Percentiles rank a stretch among this genome's conserved stretches.
phyloP scores from a whole-genome alignment of 1,140 invertebrate species.

The Procambarus virginalis region DNA sequence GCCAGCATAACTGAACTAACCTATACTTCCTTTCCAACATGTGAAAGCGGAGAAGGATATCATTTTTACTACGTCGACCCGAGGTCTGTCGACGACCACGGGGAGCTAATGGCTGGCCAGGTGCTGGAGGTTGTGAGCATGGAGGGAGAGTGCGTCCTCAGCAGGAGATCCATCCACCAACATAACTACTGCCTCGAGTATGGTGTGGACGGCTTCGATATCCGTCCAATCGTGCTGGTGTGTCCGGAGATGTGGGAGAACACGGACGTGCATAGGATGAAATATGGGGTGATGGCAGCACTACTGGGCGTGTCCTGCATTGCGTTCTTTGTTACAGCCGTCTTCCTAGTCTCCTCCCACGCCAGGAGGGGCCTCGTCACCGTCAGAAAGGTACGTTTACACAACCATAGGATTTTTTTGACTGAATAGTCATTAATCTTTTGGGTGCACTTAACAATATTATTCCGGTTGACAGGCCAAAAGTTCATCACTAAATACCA shows the following conservation, averaged over 20 bases:
- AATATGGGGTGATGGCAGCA: slow-evolving; percentile 43
- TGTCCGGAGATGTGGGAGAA: slow-evolving; percentile 41
- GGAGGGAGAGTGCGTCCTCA: slow-evolving; percentile 41
- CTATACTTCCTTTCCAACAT: slow-evolving; percentile 57
- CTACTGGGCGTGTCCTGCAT: slow-evolving; percentile 66
- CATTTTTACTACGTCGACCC: slow-evolving; percentile 44
- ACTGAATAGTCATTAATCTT: too few relatives aligned
- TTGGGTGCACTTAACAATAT: too few relatives aligned
- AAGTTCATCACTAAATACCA: too few relatives aligned
- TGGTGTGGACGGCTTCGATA: slow-evolving; percentile 28
- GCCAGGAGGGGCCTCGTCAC: slow-evolving; percentile 69
- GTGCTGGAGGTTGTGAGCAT: slow-evolving; percentile 35
- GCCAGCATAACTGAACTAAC: slow-evolving; percentile 54
- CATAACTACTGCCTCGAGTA: slow-evolving; percentile 53
- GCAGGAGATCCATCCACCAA: slow-evolving; percentile 2
- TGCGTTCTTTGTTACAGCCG: slow-evolving; percentile 52
- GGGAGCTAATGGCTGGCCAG: background rate
- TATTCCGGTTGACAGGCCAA: too few relatives aligned
- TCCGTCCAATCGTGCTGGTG: slow-evolving; percentile 44
- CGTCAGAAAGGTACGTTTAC: slow-evolving; percentile 61
- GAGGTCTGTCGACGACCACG: slow-evolving; percentile 35
- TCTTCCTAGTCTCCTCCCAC: slow-evolving; percentile 59
- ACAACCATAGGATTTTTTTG: too few relatives aligned
- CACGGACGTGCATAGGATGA: slow-evolving; percentile 51
- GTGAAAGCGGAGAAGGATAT: slow-evolving; percentile 1